Conservation (phyloP, 1,140 invertebrate genomes). For the Bombus pyrosoma region DNA sequence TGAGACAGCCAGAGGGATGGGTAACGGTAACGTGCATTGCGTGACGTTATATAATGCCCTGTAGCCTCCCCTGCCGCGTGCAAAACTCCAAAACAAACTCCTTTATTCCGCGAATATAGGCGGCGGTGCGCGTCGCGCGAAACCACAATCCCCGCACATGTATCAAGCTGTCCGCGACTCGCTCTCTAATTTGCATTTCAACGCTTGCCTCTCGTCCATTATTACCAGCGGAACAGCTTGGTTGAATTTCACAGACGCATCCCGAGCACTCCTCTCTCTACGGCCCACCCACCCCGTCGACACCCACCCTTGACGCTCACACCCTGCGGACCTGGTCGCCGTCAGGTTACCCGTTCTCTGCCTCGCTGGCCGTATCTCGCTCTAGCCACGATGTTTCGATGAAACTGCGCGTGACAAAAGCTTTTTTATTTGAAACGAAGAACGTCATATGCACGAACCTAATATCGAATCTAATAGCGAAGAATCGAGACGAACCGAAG, state of each 20-base stretch:
- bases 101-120: slow-evolving; percentile 79
- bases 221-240: slow-evolving; percentile 76
- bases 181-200: slow-evolving; percentile 82
- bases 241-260: slow-evolving; percentile 78
- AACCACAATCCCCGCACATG: slow-evolving; percentile 81
- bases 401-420: too few species aligned
- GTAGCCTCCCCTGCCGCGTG: background rate
- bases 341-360: background rate
- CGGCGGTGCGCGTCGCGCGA: slow-evolving; percentile 75
- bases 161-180: slow-evolving; percentile 81
- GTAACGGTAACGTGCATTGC: slow-evolving; percentile 43
- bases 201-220: slow-evolving; percentile 81
- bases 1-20: slow-evolving; percentile 15
- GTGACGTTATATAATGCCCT: slow-evolving; percentile 63
- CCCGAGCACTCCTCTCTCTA: slow-evolving; percentile 37
- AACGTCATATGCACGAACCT: fast-evolving
- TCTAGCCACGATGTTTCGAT: background rate
- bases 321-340: background rate
- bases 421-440: too few species aligned
- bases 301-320: too few species aligned
- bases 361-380: background rate
- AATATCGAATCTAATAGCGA: too few species aligned
- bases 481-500: slow-evolving; percentile 15
- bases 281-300: background rate
- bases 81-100: slow-evolving; percentile 79